Evolutionary conservation across 2,797 vertebrate genomes (phyloP), one percentile per base, ranked within the genome.

Genomic region (Antennarius maculatus): DNA sequence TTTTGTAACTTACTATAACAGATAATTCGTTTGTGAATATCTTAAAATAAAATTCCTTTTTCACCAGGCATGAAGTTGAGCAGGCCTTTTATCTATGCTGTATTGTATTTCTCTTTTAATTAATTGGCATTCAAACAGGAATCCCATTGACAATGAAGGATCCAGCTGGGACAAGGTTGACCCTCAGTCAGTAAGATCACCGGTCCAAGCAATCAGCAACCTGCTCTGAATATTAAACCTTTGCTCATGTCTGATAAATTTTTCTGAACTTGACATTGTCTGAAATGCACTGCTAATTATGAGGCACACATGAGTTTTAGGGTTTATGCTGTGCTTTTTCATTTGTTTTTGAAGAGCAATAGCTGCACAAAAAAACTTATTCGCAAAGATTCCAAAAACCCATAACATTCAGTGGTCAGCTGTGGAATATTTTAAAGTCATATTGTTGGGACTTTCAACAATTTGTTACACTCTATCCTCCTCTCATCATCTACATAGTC

Each of bases 161-260:
- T 74, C 79, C 77, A 86, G 77, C 77, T 86, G 83, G 77, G 68
- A 78, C 23, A 17, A 60, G 10, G 52, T 8, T 76, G 79, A 81
- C 82, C 78, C 69, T 47, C 17, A 53, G 80, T 81, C 79, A 79
- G 37, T 79, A 53, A 81, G 79, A 75, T 76, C 74, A 76, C 8
- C 37, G 49, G 57, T 39, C 59, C 41, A 62, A 78, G 84, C 62
- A 64, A 45, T 65, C 60, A 10, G 34, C 47, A 63, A 43, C 59
- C 71, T 66, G 70, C 42, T 43, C n/a, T 76, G 87, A 86, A 91
- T 88, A 79, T 67, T 61, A 84, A 89, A 67, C 72, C 46, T 49
- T 69, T 79, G 71, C 50, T 66, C 42, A 27, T 56, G 52, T 46
- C 41, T 18, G 62, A 6, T 17, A 27, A 5, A 16, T 53, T 23